These are phyloP conservation scores for Lysandra coridon DNA, from an alignment of 2,888 invertebrate genomes.

Conservation along the genomic window DNA sequence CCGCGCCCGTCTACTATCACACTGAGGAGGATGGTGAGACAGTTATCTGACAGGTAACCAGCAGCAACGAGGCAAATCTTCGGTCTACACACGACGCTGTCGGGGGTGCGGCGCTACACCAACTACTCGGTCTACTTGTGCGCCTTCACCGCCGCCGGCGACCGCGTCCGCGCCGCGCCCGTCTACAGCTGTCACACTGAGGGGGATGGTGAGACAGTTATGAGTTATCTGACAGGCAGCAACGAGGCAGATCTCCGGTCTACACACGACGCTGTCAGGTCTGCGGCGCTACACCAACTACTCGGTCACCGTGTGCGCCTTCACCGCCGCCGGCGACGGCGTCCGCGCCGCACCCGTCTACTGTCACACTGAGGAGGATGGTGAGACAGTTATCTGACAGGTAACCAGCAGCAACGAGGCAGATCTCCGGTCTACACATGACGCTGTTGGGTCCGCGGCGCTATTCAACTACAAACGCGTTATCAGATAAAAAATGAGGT, in stretches of 20 bases:
- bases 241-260: conserved; percentile 73
- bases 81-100: too few species aligned
- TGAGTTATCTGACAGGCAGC: conserved; percentile 61
- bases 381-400: too few species aligned
- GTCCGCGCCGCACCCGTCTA: conserved; percentile 90
- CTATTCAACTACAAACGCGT: too few species aligned
- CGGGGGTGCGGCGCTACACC: conserved; percentile 90
- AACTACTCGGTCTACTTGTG: conserved; percentile 95
- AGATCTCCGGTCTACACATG: conserved; percentile 84
- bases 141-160: conserved; percentile 93
- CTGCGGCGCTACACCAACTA: conserved; percentile 94
- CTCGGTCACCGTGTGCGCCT: conserved; percentile 93
- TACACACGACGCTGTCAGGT: conserved; percentile 86
- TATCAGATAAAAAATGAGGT: too few species aligned
- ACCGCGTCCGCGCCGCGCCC: conserved; percentile 91
- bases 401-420: conserved; percentile 84
- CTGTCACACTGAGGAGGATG: conserved; percentile 50
- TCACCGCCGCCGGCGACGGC: conserved; percentile 94
- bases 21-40: conserved; percentile 92
- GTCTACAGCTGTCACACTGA: conserved; percentile 93
- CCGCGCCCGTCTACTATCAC: conserved; percentile 90
- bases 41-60: too few species aligned
- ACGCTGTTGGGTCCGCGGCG: conserved; percentile 50
- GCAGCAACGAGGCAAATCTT: too few species aligned
- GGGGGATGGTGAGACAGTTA: conserved; percentile 88